Conservation (phyloP, 1,140 invertebrate species). For the Megalonaias nervosa region DNA sequence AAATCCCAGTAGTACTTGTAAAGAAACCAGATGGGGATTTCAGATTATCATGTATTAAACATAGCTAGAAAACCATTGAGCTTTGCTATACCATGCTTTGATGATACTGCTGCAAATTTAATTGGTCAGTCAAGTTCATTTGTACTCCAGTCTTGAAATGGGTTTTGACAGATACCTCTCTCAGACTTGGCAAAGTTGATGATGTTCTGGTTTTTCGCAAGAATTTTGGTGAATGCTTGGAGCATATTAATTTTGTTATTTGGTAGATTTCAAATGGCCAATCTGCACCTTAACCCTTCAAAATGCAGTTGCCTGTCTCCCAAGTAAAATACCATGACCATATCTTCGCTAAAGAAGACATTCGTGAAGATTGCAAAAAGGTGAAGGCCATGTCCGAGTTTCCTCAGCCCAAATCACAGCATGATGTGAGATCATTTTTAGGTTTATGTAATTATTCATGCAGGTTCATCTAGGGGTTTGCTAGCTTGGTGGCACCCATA, state of each 20-base stretch:
- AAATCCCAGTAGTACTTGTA: too few species aligned
- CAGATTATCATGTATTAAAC: too few species aligned
- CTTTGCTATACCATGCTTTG: too few species aligned
- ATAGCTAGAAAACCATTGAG: too few species aligned
- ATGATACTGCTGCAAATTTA: too few species aligned
- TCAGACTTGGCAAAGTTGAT: constrained; percentile 37
- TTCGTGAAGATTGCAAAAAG: constrained; percentile 34
- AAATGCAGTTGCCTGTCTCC: constrained; percentile 41
- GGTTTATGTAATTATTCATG: constrained; percentile 71
- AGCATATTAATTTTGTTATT: constrained; percentile 19
- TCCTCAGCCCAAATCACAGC: constrained; percentile 52
- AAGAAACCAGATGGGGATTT: too few species aligned
- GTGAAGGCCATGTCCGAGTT: constrained; percentile 15
- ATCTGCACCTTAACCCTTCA: constrained; percentile 35
- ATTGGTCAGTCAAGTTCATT: too few species aligned
- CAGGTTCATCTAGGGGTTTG: constrained; percentile 63
- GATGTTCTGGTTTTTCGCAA: constrained; percentile 26
- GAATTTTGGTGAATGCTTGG: constrained; percentile 26
- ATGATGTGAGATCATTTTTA: constrained; percentile 70
- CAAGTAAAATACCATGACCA: constrained; percentile 43
- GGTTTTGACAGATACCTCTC: constrained; percentile 48
- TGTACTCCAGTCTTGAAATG: too few species aligned
- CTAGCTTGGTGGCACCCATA: constrained; percentile 63
- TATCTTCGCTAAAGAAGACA: constrained; percentile 40
- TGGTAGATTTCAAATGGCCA: constrained; percentile 11